These are phyloP conservation scores for Odontamblyopus lacepedii DNA, from an alignment of 2,797 vertebrate genomes.

Conservation along the genomic window DNA sequence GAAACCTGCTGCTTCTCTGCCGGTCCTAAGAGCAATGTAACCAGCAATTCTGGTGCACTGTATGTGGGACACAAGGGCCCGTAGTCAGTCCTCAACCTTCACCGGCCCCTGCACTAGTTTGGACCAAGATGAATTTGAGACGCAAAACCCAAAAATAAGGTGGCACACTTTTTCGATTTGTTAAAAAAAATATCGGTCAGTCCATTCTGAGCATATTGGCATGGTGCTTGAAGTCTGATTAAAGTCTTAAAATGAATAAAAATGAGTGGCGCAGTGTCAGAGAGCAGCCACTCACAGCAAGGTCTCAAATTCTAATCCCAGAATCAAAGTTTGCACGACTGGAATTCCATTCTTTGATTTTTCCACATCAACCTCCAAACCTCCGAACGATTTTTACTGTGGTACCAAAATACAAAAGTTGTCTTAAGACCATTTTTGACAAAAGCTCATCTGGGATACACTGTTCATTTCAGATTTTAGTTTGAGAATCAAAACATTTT, in stretches of 20 bases:
- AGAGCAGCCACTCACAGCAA: not conserved
- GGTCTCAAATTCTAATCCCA: not conserved
- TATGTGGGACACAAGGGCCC: constrained; percentile 76
- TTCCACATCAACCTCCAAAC: not conserved
- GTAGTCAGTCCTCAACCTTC: constrained; percentile 63
- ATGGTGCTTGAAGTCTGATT: not conserved
- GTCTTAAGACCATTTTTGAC: not conserved
- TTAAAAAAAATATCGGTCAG: constrained; percentile 41
- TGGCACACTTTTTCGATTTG: constrained; percentile 63
- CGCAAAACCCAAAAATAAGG: constrained; percentile 53
- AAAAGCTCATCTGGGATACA: not conserved
- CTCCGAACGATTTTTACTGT: not conserved
- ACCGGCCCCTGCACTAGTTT: constrained; percentile 52
- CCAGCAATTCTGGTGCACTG: constrained; percentile 64
- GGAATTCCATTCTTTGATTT: not conserved
- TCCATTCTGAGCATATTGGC: not conserved
- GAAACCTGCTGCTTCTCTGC: constrained; percentile 70
- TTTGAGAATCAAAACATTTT: not conserved
- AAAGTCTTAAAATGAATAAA: not conserved
- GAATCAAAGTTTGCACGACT: not conserved
- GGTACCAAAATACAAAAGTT: not conserved
- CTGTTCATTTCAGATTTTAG: not conserved
- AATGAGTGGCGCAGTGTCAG: not conserved
- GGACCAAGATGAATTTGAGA: constrained; percentile 47
- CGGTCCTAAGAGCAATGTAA: constrained; percentile 62